A percentile compares a stretch with the other conserved stretches of the same genome.
Evolutionary conservation across 2,888 invertebrate species (phyloP).

Genomic region (Phyto melanocephala): DNA sequence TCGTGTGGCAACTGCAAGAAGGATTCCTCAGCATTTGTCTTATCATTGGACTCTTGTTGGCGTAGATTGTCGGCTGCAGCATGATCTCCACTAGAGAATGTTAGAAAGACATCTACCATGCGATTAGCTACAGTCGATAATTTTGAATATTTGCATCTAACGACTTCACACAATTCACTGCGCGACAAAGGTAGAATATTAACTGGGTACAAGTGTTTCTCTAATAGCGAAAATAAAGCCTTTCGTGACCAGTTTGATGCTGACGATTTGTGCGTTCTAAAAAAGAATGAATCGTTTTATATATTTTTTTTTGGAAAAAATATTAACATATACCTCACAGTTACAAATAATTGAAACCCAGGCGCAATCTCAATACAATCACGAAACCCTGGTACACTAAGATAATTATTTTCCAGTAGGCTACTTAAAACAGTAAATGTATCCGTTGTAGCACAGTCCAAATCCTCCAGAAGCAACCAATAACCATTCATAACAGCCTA

Average conservation of each 20-base stretch:
- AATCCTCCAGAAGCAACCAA: slow-evolving; percentile 97
- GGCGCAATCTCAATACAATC: slow-evolving; percentile 89
- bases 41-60: slow-evolving; percentile 76
- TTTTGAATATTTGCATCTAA: slow-evolving; percentile 84
- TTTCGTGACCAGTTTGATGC: slow-evolving; percentile 78
- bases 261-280: slow-evolving; percentile 76
- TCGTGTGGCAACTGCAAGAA: slow-evolving; percentile 75
- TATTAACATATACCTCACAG: slow-evolving; percentile 83
- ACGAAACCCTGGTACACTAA: slow-evolving; percentile 93
- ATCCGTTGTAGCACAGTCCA: slow-evolving; percentile 95
- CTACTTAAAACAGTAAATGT: slow-evolving; percentile 92
- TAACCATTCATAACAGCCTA: slow-evolving; percentile 89
- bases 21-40: slow-evolving; percentile 71
- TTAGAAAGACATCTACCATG: slow-evolving; percentile 90
- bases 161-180: slow-evolving; percentile 86
- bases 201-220: slow-evolving; percentile 90
- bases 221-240: slow-evolving; percentile 85
- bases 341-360: slow-evolving; percentile 95
- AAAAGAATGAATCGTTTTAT: slow-evolving; percentile 27
- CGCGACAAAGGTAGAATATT: slow-evolving; percentile 88
- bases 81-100: slow-evolving; percentile 87
- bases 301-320: too few species aligned
- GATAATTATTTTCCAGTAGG: slow-evolving; percentile 88
- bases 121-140: slow-evolving; percentile 86
- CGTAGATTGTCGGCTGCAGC: slow-evolving; percentile 77